Evolutionary conservation across 2,888 invertebrate species (phyloP).

Genomic region (Dusona sp.): DNA sequence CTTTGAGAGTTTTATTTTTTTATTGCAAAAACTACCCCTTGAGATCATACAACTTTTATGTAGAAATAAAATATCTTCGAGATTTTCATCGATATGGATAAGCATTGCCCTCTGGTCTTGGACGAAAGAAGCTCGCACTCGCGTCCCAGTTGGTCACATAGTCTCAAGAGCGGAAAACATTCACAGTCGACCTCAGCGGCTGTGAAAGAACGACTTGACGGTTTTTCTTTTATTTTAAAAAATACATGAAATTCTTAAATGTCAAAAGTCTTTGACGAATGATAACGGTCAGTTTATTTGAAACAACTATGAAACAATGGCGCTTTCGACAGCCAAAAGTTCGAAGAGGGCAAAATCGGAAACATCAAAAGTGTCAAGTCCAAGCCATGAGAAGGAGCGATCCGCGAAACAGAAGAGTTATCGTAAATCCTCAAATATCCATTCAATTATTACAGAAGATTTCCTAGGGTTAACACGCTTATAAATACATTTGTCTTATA

Average conservation of each 20-base stretch:
- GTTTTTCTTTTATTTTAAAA: neutral
- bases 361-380: slow-evolving; percentile 8
- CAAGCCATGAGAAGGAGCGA: slow-evolving; percentile 5
- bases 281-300: neutral
- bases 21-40: neutral
- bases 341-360: slow-evolving; percentile 34
- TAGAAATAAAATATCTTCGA: neutral
- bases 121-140: slow-evolving; percentile 32
- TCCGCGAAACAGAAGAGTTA: slow-evolving; percentile 7
- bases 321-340: slow-evolving; percentile 28
- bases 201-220: neutral
- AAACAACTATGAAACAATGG: slow-evolving; percentile 11
- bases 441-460: neutral
- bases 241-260: neutral
- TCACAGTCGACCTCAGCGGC: slow-evolving; percentile 10
- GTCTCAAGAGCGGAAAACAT: neutral
- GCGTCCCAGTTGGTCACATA: slow-evolving; percentile 42
- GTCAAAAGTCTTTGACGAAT: neutral
- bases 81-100: neutral
- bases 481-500: neutral
- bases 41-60: neutral
- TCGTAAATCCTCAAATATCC: slow-evolving; percentile 31
- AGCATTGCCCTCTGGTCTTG: slow-evolving; percentile 47
- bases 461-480: neutral
- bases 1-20: too few species aligned